These are phyloP conservation scores for Dolichomitus sp. DNA, from an alignment of 2,888 invertebrate species.

Conservation along the genomic window DNA sequence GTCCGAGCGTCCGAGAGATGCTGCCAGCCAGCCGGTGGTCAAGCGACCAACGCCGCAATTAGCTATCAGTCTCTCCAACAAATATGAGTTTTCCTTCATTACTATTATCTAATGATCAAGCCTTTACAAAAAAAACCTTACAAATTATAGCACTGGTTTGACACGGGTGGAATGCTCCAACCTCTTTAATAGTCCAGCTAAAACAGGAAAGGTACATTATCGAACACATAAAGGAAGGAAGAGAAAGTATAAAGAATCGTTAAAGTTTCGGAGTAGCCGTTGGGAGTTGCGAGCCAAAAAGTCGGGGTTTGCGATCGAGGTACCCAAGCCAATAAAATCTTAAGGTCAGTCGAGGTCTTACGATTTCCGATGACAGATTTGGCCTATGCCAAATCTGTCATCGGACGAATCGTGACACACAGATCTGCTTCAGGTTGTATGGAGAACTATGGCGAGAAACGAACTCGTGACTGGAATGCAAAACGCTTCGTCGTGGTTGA, in stretches of 20 bases:
- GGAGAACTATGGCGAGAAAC: slow-evolving; percentile 39
- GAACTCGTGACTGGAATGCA: slow-evolving; percentile 68
- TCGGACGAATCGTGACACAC: slow-evolving; percentile 55
- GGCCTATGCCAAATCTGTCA: slow-evolving; percentile 65
- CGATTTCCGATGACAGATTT: too few relatives aligned
- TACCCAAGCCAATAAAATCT: slow-evolving; percentile 63
- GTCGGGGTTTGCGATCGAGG: slow-evolving; percentile 29
- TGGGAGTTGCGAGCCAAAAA: slow-evolving; percentile 28
- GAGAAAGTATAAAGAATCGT: slow-evolving; percentile 34
- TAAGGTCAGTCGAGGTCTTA: slow-evolving; percentile 35
- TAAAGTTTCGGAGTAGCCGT: neutral
- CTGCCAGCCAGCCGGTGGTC: too few relatives aligned
- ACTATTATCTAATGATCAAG: too few relatives aligned
- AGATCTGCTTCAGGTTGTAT: slow-evolving; percentile 43
- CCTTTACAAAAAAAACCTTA: too few relatives aligned
- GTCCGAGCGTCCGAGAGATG: too few relatives aligned
- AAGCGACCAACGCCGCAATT: too few relatives aligned
- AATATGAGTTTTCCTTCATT: too few relatives aligned
- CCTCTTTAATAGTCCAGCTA: too few relatives aligned
- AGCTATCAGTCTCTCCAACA: too few relatives aligned
- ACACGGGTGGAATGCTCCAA: too few relatives aligned
- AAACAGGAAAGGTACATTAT: neutral
- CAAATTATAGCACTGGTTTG: too few relatives aligned
- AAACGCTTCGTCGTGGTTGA: slow-evolving; percentile 40
- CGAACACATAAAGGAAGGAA: slow-evolving; percentile 31